Percentiles rank a stretch among this genome's conserved stretches.
Evolutionary conservation across 1,140 invertebrate species (phyloP).

Genomic region (Drosophila nebulosa): DNA sequence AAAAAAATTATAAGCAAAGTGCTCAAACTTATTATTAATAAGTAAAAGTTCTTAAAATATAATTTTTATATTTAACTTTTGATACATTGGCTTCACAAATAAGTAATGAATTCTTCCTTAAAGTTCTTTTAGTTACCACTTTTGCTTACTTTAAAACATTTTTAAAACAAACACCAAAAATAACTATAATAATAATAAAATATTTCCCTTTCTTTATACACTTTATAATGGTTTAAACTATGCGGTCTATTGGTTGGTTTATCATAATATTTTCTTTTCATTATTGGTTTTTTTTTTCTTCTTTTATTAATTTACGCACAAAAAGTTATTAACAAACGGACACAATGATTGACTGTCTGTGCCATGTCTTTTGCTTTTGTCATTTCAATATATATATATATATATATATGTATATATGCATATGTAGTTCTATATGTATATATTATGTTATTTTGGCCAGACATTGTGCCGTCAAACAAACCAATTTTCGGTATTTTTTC

Average conservation of each 20-base stretch:
- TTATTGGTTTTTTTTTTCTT: neutral
- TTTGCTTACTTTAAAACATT: no score
- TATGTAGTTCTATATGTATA: conserved; percentile 19
- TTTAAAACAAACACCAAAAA: no score
- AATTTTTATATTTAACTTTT: no score
- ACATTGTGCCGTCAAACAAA: conserved; percentile 73
- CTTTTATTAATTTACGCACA: neutral
- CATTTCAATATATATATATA: conserved; percentile 7
- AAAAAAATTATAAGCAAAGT: no score
- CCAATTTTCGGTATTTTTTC: conserved; percentile 70
- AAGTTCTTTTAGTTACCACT: no score
- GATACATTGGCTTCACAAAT: no score
- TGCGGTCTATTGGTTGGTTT: neutral
- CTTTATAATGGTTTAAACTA: neutral
- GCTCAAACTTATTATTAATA: no score
- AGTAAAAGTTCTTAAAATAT: no score
- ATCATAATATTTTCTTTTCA: neutral
- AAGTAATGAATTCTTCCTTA: no score
- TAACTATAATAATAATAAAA: no score
- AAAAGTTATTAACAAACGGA: neutral
- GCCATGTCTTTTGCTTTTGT: conserved; percentile 17
- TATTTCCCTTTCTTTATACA: no score
- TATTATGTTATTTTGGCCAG: conserved; percentile 43
- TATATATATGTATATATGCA: no score
- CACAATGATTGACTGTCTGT: neutral